Conservation (phyloP, 1,140 invertebrate species). For the Campoletis sonorensis region DNA sequence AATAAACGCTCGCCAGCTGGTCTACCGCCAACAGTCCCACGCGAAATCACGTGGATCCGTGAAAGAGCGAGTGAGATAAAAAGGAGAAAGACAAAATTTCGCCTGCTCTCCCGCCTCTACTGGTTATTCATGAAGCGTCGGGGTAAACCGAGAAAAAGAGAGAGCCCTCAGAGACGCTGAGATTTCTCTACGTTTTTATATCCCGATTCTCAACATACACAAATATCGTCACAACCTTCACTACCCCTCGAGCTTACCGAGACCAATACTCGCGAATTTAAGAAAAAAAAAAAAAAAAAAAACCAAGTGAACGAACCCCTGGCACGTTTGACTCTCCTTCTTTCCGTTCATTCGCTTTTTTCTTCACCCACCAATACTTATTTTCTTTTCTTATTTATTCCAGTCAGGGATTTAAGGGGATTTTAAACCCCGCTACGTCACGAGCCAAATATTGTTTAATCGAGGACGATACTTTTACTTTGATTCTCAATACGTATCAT, state of each 20-base stretch:
- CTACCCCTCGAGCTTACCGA: slow-evolving; percentile 24
- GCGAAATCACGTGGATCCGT: slow-evolving; percentile 72
- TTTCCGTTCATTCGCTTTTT: background rate
- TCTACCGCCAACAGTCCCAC: slow-evolving; percentile 74
- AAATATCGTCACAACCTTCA: slow-evolving; percentile 46
- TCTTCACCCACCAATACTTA: background rate
- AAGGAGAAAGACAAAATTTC: slow-evolving; percentile 12
- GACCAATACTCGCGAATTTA: slow-evolving; percentile 29
- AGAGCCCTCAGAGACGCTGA: slow-evolving; percentile 28
- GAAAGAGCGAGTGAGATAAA: slow-evolving; percentile 44
- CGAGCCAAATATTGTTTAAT: slow-evolving; percentile 1
- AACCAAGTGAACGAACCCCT: slow-evolving; percentile 7
- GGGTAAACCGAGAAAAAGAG: slow-evolving; percentile 13
- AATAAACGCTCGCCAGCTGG: slow-evolving; percentile 75
- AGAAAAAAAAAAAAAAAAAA: too few relatives aligned
- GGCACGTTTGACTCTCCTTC: slow-evolving; percentile 57
- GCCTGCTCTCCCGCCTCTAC: background rate
- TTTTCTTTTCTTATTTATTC: slow-evolving; percentile 30
- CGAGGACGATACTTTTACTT: background rate
- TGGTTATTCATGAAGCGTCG: slow-evolving; percentile 70
- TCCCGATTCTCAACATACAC: slow-evolving; percentile 38
- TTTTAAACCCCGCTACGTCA: slow-evolving; percentile 2
- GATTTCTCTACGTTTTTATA: slow-evolving; percentile 54
- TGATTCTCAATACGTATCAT: too few relatives aligned
- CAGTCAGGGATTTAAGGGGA: background rate